Evolutionary conservation across 2,888 invertebrate species (phyloP), one percentile per base, ranked within the genome.

Genomic region (Morinoia aosen): DNA sequence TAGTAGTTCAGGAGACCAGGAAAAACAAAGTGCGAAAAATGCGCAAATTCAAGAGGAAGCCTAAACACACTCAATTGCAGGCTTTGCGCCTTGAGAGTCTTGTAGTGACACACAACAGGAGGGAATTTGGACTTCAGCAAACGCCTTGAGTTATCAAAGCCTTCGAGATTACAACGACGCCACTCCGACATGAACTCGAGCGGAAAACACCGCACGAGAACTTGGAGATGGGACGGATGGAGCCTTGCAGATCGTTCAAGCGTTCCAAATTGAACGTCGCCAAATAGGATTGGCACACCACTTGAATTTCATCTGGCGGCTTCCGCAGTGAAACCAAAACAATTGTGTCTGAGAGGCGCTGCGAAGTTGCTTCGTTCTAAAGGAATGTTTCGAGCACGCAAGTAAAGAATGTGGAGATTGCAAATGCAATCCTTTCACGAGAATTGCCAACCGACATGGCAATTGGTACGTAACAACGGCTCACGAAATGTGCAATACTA

Each of bases 71-170:
- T 33, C 76, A 76, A 76, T 76, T n/a, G n/a, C n/a, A n/a, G 25
- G 76, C 16, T 76, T 76, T 76, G 76, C 25, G 16, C 76, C 11
- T 76, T 33, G 76, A 76, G 61, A 33, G 16, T 76, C 25, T 19
- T 76, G 76, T 48, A 90, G 90, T 48, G 90, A 90, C 90, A 90
- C 90, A 90, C 16, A 88, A 25, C 14, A 90, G 40, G 12, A 48
- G 12, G 48, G 90, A 90, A 33, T 90, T 39, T 40, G 40, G 90
- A 16, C 90, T 90, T 39, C 48, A 40, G 48, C 14, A 93, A 57
- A 8, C 93, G 93, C 12, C 93, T 93, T 33, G 57, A 57, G 93
- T 93, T 12, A 57, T 57, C 93, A 57, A 93, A 93, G 93, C 93
- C 57, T 33, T 48, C n/a, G 57, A 56, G 93, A 56, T 57, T 57